Conservation (phyloP, 2,113 vertebrate species). For the Microtus montanus region DNA sequence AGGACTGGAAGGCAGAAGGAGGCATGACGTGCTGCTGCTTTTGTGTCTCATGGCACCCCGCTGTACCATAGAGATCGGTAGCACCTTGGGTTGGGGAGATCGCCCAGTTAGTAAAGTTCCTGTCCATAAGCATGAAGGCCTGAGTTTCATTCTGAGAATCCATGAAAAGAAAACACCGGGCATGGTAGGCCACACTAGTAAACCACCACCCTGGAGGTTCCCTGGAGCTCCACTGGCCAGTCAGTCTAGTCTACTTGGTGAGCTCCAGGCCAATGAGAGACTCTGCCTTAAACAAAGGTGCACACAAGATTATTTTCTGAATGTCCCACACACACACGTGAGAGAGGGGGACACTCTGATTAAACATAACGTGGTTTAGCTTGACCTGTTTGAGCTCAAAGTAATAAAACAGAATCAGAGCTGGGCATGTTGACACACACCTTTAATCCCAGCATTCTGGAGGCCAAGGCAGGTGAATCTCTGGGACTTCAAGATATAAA, state of each 20-base stretch:
- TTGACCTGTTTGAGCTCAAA: background rate
- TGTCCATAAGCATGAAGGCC: background rate
- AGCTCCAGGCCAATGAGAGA: background rate
- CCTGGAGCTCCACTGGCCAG: background rate
- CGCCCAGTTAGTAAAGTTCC: background rate
- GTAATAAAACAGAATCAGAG: background rate
- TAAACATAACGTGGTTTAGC: background rate
- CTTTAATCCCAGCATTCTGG: background rate
- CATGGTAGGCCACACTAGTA: background rate
- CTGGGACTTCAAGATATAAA: background rate
- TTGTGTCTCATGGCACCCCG: background rate
- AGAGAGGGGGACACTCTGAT: background rate
- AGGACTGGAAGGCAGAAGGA: background rate
- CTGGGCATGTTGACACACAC: background rate
- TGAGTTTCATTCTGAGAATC: background rate
- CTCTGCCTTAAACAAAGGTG: background rate
- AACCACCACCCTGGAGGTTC: background rate
- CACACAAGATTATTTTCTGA: background rate
- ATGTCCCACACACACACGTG: background rate
- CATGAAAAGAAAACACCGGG: background rate
- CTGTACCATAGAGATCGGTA: background rate
- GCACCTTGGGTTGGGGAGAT: background rate
- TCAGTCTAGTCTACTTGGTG: background rate
- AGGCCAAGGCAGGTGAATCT: no score
- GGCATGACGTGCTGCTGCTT: fast-evolving